Evolutionary conservation across 2,888 invertebrate genomes (phyloP).

Genomic region (Bruchidius siliquastri): DNA sequence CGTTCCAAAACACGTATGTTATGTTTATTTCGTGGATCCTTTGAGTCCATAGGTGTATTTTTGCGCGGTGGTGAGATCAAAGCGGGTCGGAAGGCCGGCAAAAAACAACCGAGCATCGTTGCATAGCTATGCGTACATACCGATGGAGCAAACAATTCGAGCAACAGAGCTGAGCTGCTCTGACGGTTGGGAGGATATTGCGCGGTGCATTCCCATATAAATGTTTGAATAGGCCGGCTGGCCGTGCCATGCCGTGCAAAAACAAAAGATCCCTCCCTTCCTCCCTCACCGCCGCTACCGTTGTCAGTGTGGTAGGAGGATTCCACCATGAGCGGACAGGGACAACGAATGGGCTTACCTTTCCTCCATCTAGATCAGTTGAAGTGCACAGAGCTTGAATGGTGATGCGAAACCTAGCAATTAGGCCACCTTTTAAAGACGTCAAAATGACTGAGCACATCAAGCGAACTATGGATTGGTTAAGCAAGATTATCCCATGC

Average conservation of each 20-base stretch:
- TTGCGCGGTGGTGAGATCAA: not conserved
- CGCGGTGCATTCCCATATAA: constrained; percentile 21
- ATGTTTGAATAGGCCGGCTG: constrained; percentile 23
- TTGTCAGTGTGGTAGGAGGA: not conserved
- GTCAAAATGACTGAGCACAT: too few species aligned
- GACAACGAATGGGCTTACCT: too few species aligned
- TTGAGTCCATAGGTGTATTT: not conserved
- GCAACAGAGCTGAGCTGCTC: not conserved
- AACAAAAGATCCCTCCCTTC: constrained; percentile 19
- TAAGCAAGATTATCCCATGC: too few species aligned
- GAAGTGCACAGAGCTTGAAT: too few species aligned
- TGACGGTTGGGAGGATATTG: constrained; percentile 6
- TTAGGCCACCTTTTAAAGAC: too few species aligned
- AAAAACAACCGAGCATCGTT: not conserved
- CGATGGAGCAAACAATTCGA: constrained; percentile 12
- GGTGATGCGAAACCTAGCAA: too few species aligned
- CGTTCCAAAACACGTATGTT: not conserved
- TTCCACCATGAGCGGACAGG: not conserved
- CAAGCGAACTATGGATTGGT: too few species aligned
- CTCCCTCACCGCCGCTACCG: not conserved
- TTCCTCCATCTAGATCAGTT: too few species aligned
- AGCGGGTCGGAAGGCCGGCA: not conserved
- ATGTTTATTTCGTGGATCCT: not conserved
- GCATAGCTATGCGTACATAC: constrained; percentile 2
- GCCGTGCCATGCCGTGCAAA: constrained; percentile 9